A percentile compares a stretch with the other conserved stretches of the same genome.
These are phyloP conservation scores for Physella acuta DNA, from an alignment of 1,140 invertebrate genomes.

Conservation along the genomic window DNA sequence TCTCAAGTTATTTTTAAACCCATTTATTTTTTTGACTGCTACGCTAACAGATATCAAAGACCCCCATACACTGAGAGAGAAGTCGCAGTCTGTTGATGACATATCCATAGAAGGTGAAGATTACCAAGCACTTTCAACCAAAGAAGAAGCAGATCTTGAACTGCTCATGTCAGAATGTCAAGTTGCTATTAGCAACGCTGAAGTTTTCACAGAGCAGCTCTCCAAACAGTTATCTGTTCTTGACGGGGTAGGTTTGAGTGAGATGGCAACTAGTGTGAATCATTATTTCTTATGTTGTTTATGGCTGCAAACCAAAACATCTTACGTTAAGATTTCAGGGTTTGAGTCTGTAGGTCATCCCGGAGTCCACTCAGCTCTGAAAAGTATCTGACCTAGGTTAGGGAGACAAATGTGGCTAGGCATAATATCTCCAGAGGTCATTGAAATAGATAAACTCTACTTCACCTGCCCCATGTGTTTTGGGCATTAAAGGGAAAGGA, in stretches of 20 bases:
- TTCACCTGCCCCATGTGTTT: too few relatives aligned
- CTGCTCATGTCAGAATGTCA: conserved; percentile 75
- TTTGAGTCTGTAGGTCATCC: too few relatives aligned
- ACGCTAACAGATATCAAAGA: conserved; percentile 40
- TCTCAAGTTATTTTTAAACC: too few relatives aligned
- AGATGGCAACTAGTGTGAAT: too few relatives aligned
- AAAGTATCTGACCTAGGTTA: too few relatives aligned
- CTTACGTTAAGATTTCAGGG: too few relatives aligned
- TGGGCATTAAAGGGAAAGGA: too few relatives aligned
- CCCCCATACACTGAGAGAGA: conserved; percentile 32
- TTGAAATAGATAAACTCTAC: too few relatives aligned
- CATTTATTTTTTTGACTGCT: too few relatives aligned
- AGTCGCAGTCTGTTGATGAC: conserved; percentile 38
- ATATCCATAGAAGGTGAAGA: conserved; percentile 61
- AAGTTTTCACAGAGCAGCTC: conserved; percentile 81
- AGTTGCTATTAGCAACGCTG: conserved; percentile 81
- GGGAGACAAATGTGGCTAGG: too few relatives aligned
- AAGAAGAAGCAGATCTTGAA: conserved; percentile 78
- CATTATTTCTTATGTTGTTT: background rate
- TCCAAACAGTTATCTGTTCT: conserved; percentile 79
- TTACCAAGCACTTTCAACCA: conserved; percentile 81
- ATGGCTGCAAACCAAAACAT: background rate
- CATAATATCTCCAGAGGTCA: too few relatives aligned
- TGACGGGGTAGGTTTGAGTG: conserved; percentile 71
- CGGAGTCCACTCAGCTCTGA: too few relatives aligned